Evolutionary conservation across 2,113 vertebrate genomes (phyloP), one percentile per base, ranked within the genome.

Genomic region (Crypturellus undulatus): DNA sequence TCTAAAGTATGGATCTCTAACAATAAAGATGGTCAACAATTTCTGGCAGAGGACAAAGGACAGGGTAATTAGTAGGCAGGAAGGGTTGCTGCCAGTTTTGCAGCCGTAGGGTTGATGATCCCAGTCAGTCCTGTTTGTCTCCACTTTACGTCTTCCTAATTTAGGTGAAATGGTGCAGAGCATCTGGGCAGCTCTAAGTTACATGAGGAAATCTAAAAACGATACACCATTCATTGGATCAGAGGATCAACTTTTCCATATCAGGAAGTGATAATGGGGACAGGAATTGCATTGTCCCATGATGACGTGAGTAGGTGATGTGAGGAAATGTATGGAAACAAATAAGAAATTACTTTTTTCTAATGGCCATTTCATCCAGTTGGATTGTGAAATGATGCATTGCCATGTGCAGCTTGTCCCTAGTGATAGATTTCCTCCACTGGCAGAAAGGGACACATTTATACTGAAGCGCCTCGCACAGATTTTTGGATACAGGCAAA

Each of bases 201-300:
- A 72, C 76, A 73, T 47, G 87, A 97, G 92, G 96, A 97, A 96
- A 96, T 94, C 92, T 96, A 87, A 97, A 95, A 96, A 94, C 82
- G 91, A 94, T 89, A 25, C 84, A 56, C 52, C 67, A 87, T 95
- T 95, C 60, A 85, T 76, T 93, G 95, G 95, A n/a, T n/a, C n/a
- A n/a, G n/a, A n/a, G 84, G 93, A 93, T 95, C 95, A 96, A 76
- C 95, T 95, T 97, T 98, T 97, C 97, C 97, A 93, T 88, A 90
- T 92, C 96, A 97, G 97, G 97, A 97, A 97, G 93, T 0, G 77
- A 89, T 95, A 94, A 94, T 76, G 78, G 81, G 95, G 96, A 92
- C 96, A 97, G 96, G 96, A 96, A 97, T 94, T 89, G 51, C 93
- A 89, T 96, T 91, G 90, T 93, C 92, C 95, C 81, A 54, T 45